Evolutionary conservation across 2,113 vertebrate genomes (phyloP).

Genomic region (Semicossyphus pulcher): DNA sequence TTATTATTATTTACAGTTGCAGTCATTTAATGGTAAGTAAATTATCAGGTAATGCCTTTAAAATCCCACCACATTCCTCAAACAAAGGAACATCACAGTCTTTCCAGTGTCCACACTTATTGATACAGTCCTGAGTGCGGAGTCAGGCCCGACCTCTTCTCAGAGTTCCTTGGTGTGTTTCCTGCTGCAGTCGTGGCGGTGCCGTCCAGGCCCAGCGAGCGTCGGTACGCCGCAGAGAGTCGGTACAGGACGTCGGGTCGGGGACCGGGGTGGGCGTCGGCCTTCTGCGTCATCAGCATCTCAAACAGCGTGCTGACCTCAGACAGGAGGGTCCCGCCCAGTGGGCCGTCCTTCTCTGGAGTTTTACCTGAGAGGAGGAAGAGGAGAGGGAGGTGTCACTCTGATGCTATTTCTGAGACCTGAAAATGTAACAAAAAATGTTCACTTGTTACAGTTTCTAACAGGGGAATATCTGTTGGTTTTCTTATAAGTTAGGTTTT

Average conservation of each 20-base stretch:
- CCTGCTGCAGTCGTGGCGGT: fast-evolving
- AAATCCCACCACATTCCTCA: neutral
- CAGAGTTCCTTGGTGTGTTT: slow-evolving; percentile 21
- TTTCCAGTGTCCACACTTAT: slow-evolving; percentile 35
- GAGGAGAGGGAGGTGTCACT: neutral
- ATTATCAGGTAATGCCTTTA: slow-evolving; percentile 4
- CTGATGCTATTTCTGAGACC: too few relatives aligned
- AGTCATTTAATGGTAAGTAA: neutral
- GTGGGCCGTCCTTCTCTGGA: slow-evolving; percentile 77
- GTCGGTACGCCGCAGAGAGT: slow-evolving; percentile 87
- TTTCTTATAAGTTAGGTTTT: too few relatives aligned
- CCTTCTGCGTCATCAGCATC: slow-evolving; percentile 91
- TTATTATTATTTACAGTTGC: slow-evolving; percentile 27
- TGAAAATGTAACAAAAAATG: too few relatives aligned
- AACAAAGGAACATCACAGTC: neutral
- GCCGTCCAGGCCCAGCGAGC: slow-evolving; percentile 84
- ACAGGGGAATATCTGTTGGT: too few relatives aligned
- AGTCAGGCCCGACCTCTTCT: slow-evolving; percentile 29
- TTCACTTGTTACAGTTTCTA: too few relatives aligned
- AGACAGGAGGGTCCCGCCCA: slow-evolving; percentile 88
- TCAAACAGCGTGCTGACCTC: slow-evolving; percentile 96
- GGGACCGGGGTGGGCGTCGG: slow-evolving; percentile 80
- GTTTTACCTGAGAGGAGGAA: slow-evolving; percentile 72
- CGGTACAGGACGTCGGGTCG: slow-evolving; percentile 88
- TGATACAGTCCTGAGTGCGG: slow-evolving; percentile 29